Percentiles rank a stretch among this genome's conserved stretches.
phyloP scores from a whole-genome alignment of 2,797 vertebrate genomes.

The Enteromius argenteus region DNA sequence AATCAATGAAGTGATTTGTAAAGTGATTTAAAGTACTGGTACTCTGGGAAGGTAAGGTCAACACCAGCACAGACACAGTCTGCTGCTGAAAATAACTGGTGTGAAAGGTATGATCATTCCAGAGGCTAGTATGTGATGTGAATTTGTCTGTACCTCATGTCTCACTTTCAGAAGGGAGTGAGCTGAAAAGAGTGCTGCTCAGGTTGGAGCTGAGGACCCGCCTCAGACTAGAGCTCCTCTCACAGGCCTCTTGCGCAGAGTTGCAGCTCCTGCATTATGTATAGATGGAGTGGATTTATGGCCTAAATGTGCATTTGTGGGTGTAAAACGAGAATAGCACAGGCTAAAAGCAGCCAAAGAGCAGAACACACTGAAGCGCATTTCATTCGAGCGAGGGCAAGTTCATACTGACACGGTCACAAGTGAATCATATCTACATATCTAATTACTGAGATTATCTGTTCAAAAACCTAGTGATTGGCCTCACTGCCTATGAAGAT shows the following conservation, averaged over 20 bases:
- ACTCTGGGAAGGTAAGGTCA: neutral
- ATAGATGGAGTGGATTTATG: conserved; percentile 53
- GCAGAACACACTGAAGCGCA: neutral
- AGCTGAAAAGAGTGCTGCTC: neutral
- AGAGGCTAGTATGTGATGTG: neutral
- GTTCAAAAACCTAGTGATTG: neutral
- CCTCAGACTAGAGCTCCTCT: conserved; percentile 37
- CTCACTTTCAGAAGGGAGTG: conserved; percentile 3
- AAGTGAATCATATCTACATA: conserved; percentile 4
- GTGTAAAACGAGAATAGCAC: conserved; percentile 43
- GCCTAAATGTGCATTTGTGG: conserved; percentile 57
- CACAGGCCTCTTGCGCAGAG: conserved; percentile 34
- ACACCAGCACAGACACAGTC: neutral
- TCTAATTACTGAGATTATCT: conserved; percentile 8
- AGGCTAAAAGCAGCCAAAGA: conserved; percentile 50
- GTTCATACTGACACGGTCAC: neutral
- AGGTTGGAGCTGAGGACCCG: conserved; percentile 8
- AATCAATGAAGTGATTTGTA: neutral
- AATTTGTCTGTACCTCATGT: conserved; percentile 31
- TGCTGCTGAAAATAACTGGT: conserved; percentile 14
- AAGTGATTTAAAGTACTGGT: neutral
- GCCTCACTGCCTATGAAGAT: neutral
- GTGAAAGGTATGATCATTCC: conserved; percentile 22
- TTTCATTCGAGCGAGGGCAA: conserved; percentile 24
- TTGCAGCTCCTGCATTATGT: conserved; percentile 54